phyloP scores from a whole-genome alignment of 2,888 invertebrate species.

The Pherbina coryleti region DNA sequence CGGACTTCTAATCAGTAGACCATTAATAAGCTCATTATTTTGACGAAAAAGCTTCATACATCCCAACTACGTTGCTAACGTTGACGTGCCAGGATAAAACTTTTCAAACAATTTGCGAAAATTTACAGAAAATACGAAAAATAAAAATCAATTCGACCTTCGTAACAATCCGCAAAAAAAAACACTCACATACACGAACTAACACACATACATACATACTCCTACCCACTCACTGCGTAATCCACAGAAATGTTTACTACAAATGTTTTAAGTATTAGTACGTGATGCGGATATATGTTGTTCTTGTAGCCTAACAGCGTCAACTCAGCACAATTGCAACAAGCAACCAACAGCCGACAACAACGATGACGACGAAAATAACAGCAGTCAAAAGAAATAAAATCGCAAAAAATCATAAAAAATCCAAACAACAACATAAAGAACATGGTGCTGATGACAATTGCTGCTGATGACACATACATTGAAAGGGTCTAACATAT shows the following conservation, averaged over 20 bases:
- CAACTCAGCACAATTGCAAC: slow-evolving; percentile 8
- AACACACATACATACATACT: not conserved
- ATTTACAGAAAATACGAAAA: too few species aligned
- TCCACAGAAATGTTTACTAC: not conserved
- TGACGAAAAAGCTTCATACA: too few species aligned
- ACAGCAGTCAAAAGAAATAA: not conserved
- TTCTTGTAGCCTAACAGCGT: not conserved
- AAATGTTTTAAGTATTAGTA: not conserved
- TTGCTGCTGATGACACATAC: not conserved
- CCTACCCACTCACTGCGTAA: not conserved
- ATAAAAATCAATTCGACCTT: not conserved
- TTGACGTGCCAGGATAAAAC: too few species aligned
- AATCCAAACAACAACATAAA: not conserved
- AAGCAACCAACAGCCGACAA: not conserved
- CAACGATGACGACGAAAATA: not conserved
- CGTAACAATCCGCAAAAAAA: not conserved
- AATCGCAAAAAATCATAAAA: not conserved
- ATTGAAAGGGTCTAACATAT: slow-evolving; percentile 10
- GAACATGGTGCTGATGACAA: not conserved
- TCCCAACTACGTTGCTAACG: too few species aligned
- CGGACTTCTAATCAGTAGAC: too few species aligned
- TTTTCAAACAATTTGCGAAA: too few species aligned
- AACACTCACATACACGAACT: not conserved
- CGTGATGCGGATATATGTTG: slow-evolving; percentile 17
- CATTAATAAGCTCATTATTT: too few species aligned